Percentiles rank a stretch among this genome's conserved stretches.
Evolutionary conservation across 2,888 invertebrate genomes (phyloP).

Genomic region (Reticulitermes lucifugus): DNA sequence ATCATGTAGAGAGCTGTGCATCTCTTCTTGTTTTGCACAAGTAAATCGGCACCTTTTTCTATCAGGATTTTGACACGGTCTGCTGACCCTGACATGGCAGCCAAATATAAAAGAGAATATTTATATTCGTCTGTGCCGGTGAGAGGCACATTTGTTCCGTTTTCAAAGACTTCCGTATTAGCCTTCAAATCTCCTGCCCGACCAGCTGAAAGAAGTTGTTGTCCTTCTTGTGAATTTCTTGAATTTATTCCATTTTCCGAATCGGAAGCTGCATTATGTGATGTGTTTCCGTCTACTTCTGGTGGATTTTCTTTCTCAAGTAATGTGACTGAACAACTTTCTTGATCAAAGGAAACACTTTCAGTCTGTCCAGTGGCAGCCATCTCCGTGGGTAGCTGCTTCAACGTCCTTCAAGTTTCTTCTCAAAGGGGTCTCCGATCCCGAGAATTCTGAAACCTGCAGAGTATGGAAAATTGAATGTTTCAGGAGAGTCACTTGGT

Average conservation of each 20-base stretch:
- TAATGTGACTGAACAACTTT: not conserved
- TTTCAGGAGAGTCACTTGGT: too few species aligned
- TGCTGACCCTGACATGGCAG: not conserved
- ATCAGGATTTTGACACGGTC: not conserved
- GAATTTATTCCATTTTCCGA: too few species aligned
- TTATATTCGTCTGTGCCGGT: not conserved
- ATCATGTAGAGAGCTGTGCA: not conserved
- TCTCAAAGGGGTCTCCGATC: too few species aligned
- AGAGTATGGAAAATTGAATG: too few species aligned
- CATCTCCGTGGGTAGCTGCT: not conserved
- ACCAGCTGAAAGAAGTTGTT: not conserved
- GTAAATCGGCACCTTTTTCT: not conserved
- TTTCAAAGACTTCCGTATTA: not conserved
- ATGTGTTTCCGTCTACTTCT: too few species aligned
- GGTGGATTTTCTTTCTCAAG: not conserved
- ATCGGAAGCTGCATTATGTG: too few species aligned
- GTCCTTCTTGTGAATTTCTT: too few species aligned
- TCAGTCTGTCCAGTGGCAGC: not conserved
- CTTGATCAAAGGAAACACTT: not conserved
- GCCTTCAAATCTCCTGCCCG: not conserved
- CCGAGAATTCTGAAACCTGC: too few species aligned
- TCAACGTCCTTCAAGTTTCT: too few species aligned
- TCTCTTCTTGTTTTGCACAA: not conserved
- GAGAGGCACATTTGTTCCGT: not conserved
- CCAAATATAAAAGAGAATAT: not conserved